A percentile compares a stretch with the other conserved stretches of the same genome.
phyloP scores from a whole-genome alignment of 2,797 vertebrate genomes.

The Anas acuta region DNA sequence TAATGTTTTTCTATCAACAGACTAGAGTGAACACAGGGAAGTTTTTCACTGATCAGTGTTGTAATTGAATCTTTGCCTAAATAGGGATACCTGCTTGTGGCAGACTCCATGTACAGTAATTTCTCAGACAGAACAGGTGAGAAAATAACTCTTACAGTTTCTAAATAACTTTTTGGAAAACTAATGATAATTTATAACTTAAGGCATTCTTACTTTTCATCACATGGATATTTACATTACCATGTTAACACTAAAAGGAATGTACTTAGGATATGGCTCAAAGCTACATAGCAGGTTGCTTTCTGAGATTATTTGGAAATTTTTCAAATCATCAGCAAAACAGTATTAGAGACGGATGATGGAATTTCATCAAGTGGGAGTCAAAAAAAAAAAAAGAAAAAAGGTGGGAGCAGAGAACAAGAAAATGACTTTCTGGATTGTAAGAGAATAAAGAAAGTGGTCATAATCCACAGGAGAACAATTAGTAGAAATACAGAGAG shows the following conservation, averaged over 20 bases:
- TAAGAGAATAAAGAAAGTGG: not conserved
- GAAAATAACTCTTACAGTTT: slow-evolving; percentile 17
- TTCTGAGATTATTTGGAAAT: not conserved
- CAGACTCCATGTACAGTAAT: not conserved
- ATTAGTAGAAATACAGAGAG: not conserved
- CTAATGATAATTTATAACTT: slow-evolving; percentile 5
- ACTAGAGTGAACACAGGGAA: slow-evolving; percentile 23
- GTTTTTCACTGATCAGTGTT: slow-evolving; percentile 51
- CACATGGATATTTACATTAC: not conserved
- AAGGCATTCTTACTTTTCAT: not conserved
- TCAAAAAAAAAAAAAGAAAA: not conserved
- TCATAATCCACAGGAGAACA: not conserved
- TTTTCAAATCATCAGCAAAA: not conserved
- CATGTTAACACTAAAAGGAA: not conserved
- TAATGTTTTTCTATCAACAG: slow-evolving; percentile 47
- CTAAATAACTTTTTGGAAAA: not conserved
- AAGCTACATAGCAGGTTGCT: not conserved
- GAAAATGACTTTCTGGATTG: not conserved
- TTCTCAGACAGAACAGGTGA: slow-evolving; percentile 37
- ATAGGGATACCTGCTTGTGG: slow-evolving; percentile 44
- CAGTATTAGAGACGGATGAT: not conserved
- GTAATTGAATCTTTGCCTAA: slow-evolving; percentile 59
- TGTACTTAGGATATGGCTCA: not conserved
- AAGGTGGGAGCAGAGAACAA: not conserved
- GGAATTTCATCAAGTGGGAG: not conserved